These are phyloP conservation scores for Ammospiza maritima DNA, from an alignment of 2,797 vertebrate genomes.

Conservation along the genomic window DNA sequence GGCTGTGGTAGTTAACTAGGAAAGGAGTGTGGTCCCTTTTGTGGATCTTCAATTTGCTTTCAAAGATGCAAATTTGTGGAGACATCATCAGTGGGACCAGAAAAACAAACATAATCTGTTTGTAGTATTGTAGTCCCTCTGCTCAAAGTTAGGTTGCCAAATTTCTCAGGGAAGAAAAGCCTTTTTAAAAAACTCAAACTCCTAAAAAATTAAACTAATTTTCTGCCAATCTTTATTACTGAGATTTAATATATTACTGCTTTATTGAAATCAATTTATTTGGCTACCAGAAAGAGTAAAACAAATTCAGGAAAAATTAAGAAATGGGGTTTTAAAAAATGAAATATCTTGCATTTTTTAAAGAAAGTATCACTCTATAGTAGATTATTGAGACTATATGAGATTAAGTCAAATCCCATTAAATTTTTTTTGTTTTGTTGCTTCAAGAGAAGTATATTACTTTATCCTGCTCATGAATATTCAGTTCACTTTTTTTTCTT, in stretches of 20 bases:
- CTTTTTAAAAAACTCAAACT: background rate
- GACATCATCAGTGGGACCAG: background rate
- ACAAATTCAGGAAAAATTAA: background rate
- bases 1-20: background rate
- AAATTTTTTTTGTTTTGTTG: background rate
- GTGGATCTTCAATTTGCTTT: background rate
- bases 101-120: background rate
- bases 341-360: background rate
- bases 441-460: background rate
- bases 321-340: fast-evolving
- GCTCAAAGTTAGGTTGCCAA: background rate
- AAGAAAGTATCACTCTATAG: background rate
- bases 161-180: background rate
- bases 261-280: background rate
- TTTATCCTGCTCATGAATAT: background rate
- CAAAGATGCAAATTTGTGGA: background rate
- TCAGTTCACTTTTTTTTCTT: background rate
- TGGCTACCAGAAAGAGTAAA: background rate
- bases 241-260: background rate
- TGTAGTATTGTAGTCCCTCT: background rate
- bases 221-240: background rate
- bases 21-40: background rate
- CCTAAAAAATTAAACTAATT: background rate
- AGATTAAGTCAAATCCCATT: background rate
- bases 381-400: background rate